A percentile compares a stretch with the other conserved stretches of the same genome.
Evolutionary conservation across 2,888 invertebrate species (phyloP).

Genomic region (Eupithecia dodoneata): DNA sequence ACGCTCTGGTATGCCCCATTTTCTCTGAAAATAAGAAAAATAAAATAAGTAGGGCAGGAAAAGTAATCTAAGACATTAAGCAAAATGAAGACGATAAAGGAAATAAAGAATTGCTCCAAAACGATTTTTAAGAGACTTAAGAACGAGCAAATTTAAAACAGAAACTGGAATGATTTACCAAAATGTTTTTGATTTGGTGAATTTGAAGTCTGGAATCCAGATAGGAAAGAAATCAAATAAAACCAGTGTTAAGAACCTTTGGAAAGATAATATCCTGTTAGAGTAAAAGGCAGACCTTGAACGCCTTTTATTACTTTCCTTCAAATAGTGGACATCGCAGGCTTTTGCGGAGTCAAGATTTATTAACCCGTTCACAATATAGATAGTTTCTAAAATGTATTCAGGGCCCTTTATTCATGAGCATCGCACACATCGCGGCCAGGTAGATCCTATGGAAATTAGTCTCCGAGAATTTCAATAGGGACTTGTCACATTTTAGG

Average conservation of each 20-base stretch:
- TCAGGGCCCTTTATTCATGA: conserved; percentile 55
- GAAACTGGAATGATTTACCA: conserved; percentile 3
- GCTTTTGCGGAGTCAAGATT: conserved; percentile 30
- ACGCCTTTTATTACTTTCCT: neutral
- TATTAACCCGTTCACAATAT: conserved; percentile 38
- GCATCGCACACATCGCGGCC: conserved; percentile 44
- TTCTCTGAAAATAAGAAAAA: conserved; percentile 55
- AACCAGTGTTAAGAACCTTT: neutral
- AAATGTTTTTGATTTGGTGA: neutral
- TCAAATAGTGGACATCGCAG: neutral
- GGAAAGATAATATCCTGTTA: neutral
- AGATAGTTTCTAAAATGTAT: conserved; percentile 45
- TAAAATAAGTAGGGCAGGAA: conserved; percentile 4
- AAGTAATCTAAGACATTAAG: conserved; percentile 9
- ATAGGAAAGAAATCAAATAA: neutral
- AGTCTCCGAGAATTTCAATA: conserved; percentile 50
- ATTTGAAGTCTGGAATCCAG: neutral
- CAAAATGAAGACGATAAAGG: conserved; percentile 3
- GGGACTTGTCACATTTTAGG: conserved; percentile 31
- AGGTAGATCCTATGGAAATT: conserved; percentile 51
- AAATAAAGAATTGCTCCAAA: conserved; percentile 9
- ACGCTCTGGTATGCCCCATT: conserved; percentile 53
- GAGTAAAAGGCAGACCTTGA: neutral
- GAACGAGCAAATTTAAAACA: conserved; percentile 29
- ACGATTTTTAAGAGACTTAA: conserved; percentile 12